Base-by-base conservation (phyloP, 2,113 vertebrate genomes). In the Haemorhous mexicanus region DNA sequence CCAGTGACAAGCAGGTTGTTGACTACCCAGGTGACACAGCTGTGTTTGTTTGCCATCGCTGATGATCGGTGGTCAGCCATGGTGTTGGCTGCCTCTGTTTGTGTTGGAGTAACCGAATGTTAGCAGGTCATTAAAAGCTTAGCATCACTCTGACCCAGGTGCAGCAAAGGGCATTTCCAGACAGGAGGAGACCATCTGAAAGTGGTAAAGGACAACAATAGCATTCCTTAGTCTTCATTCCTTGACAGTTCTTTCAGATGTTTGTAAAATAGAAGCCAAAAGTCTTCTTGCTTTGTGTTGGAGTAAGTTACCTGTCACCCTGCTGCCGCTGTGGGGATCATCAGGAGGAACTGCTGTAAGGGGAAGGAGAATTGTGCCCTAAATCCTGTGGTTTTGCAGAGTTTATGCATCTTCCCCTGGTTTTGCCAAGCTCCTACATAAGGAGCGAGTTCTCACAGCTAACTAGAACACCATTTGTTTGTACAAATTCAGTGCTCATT, bases 91-190 rank as follows among this genome's bases (percentile, higher is more conserved):
- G 62, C 15, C 50, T 50, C 61, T 63, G 27, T 77, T 84, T 73
- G 78, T 9, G 4, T 50, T 75, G 56, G n/a, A 88, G 67, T 28
- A 28, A 46, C 18, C 0, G 0, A 79, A 26, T 1, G 1, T 44
- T 70, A 70, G 33, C 33, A 46, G n/a, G 24, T 59, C 74, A 63
- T 68, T 90, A 35, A 77, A 80, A 81, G 56, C 52, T 86, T 77
- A 63, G 33, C 26, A 16, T 16, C 1, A 1, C 41, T 77, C 41
- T 43, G 72, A 66, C 26, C 26, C 72, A 39, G 21, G 33, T 43
- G 55, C 44, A 69, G 67, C 39, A 94, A 78, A 63, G 13, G 24
- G 27, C 59, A 67, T 77, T 83, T 93, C 55, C 63, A 52, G 47
- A 28, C 16, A 9, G 50, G 21, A 83, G 1, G 8, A 23, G 32